Evolutionary conservation across 2,888 invertebrate genomes (phyloP).

Genomic region (Heliconius sara): DNA sequence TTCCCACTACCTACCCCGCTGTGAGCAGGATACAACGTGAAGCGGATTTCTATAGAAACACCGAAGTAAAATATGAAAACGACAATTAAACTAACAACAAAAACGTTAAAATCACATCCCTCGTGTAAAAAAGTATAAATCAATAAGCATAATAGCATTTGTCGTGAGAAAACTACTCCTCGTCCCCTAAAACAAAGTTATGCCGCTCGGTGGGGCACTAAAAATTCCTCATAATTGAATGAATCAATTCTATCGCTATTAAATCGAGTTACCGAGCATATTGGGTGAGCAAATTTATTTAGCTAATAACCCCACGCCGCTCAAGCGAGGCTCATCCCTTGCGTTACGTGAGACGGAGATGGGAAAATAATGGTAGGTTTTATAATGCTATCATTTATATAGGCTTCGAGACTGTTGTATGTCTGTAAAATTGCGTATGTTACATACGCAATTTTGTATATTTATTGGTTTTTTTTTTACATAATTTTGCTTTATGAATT

Average conservation of each 20-base stretch:
- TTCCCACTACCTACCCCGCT: too few relatives aligned
- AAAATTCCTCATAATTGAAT: conserved; percentile 84
- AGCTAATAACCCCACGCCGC: conserved; percentile 76
- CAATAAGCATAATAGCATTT: conserved; percentile 59
- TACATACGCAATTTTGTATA: too few relatives aligned
- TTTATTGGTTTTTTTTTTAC: not conserved
- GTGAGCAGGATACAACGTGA: too few relatives aligned
- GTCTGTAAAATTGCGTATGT: not conserved
- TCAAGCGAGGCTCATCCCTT: conserved; percentile 67
- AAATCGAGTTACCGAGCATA: conserved; percentile 84
- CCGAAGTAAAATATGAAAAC: not conserved
- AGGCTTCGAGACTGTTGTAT: conserved; percentile 5
- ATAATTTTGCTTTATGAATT: not conserved
- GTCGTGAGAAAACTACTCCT: conserved; percentile 79
- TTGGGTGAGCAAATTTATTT: conserved; percentile 84
- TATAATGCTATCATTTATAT: conserved; percentile 24
- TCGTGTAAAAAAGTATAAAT: conserved; percentile 50
- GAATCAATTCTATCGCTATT: conserved; percentile 84
- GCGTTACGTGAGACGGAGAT: conserved; percentile 53
- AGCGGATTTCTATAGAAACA: too few relatives aligned
- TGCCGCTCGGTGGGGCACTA: conserved; percentile 78
- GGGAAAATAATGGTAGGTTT: conserved; percentile 41
- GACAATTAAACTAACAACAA: not conserved
- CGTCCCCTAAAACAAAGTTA: conserved; percentile 80
- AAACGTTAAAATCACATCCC: conserved; percentile 2